phyloP scores from a whole-genome alignment of 2,888 invertebrate genomes.

The Lasioglossum marginatum region DNA sequence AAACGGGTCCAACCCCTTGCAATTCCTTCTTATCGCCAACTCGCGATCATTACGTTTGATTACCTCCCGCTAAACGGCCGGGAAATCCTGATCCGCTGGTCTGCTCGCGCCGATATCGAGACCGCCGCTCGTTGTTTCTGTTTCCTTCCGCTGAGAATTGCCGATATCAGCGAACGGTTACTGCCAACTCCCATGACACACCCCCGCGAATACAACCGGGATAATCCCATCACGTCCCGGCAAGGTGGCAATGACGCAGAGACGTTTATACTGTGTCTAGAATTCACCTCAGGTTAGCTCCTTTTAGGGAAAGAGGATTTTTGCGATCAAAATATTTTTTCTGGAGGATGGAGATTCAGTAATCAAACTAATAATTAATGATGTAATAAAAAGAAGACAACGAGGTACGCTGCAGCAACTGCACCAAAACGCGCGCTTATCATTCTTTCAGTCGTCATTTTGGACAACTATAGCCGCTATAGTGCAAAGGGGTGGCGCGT shows the following conservation, averaged over 20 bases:
- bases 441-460: background rate
- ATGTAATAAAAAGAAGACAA: background rate
- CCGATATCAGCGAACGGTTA: background rate
- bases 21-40: slow-evolving; percentile 35
- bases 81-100: slow-evolving; percentile 26
- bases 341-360: no score
- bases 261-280: background rate
- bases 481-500: background rate
- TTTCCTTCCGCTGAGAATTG: background rate
- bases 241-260: background rate
- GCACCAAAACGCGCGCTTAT: background rate
- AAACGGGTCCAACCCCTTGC: background rate
- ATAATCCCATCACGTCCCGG: background rate
- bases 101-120: slow-evolving; percentile 12
- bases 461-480: background rate
- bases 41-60: slow-evolving; percentile 42
- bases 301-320: background rate
- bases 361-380: no score
- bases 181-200: background rate
- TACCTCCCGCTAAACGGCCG: slow-evolving; percentile 15
- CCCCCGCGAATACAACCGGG: background rate
- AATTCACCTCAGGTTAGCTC: background rate
- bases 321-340: no score
- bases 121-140: background rate
- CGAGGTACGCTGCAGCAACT: background rate